Evolutionary conservation across 2,113 vertebrate species (phyloP).

Genomic region (Tapirus terrestris): DNA sequence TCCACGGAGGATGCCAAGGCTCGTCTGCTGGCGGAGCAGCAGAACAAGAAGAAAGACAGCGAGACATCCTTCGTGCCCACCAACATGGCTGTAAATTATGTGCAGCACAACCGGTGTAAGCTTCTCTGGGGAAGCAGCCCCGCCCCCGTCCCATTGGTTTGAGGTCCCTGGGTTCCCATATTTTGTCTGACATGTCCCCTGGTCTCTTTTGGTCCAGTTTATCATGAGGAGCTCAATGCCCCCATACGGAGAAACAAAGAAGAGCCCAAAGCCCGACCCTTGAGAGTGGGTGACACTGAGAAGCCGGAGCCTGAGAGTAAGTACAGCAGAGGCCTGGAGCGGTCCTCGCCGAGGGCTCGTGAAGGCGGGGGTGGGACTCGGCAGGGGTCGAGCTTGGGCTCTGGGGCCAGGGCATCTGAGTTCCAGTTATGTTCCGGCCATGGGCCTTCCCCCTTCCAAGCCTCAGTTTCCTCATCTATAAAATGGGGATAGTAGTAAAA

Average conservation of each 20-base stretch:
- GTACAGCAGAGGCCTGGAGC: constrained; percentile 57
- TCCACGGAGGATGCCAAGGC: constrained; percentile 98
- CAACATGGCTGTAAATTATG: constrained; percentile 98
- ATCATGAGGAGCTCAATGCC: constrained; percentile 95
- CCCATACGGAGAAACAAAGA: constrained; percentile 96
- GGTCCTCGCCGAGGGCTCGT: fast-evolving
- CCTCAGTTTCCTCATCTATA: neutral
- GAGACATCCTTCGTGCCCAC: constrained; percentile 98
- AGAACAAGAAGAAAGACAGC: constrained; percentile 97
- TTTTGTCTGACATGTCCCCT: neutral
- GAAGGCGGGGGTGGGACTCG: neutral
- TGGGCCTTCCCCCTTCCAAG: neutral
- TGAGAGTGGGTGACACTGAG: constrained; percentile 97
- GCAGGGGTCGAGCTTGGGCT: neutral
- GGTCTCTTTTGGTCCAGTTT: constrained; percentile 87
- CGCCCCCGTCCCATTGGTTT: fast-evolving
- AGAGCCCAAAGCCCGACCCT: constrained; percentile 95
- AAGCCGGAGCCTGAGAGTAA: constrained; percentile 95
- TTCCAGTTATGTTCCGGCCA: neutral
- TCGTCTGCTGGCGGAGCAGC: constrained; percentile 95
- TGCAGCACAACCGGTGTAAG: constrained; percentile 99
- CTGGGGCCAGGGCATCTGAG: neutral
- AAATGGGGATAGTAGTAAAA: neutral
- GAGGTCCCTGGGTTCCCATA: fast-evolving
- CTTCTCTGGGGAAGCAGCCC: neutral